phyloP scores from a whole-genome alignment of 2,113 vertebrate genomes.

The Paradoxurus hermaphroditus region DNA sequence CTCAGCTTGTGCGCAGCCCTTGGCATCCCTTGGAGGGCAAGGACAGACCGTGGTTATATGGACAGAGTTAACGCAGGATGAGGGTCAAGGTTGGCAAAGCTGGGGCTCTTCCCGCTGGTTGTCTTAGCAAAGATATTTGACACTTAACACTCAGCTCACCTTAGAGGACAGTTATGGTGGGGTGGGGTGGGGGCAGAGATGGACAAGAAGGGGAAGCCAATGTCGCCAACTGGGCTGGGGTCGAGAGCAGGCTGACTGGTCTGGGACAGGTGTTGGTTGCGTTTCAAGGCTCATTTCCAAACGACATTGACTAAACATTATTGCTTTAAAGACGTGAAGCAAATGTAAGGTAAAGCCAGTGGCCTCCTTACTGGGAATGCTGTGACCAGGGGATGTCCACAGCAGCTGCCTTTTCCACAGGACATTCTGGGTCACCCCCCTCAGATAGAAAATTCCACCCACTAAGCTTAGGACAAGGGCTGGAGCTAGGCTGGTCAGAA shows the following conservation, averaged over 20 bases:
- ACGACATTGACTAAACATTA: not conserved
- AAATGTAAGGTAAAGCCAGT: not conserved
- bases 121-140: not conserved
- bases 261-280: not conserved
- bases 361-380: not conserved
- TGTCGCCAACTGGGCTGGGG: not conserved
- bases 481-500: not conserved
- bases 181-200: not conserved
- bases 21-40: not conserved
- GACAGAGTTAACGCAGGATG: not conserved
- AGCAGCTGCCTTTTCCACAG: not conserved
- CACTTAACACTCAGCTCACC: not conserved
- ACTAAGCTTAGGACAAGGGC: not conserved
- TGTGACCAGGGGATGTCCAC: not conserved
- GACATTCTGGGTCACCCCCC: not conserved
- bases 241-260: not conserved
- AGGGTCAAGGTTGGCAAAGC: not conserved
- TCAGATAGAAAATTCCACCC: not conserved
- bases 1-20: not conserved
- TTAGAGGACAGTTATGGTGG: not conserved
- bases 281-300: not conserved
- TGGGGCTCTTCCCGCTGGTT: not conserved
- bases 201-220: not conserved
- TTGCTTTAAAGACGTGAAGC: not conserved
- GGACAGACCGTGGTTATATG: not conserved